Conservation (phyloP, 2,797 vertebrate genomes). For the Amblyraja radiata region DNA sequence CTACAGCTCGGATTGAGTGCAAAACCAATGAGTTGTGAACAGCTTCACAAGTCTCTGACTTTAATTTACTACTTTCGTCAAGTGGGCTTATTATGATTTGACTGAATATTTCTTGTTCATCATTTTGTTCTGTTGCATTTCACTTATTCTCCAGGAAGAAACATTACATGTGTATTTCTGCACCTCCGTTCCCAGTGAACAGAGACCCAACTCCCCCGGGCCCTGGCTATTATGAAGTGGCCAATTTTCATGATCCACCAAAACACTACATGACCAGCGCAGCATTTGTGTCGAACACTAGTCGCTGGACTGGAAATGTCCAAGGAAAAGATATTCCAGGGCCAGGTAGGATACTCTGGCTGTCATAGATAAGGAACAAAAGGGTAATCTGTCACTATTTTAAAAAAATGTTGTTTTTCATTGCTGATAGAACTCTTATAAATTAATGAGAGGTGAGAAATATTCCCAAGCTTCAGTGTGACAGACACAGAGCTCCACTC, state of each 20-base stretch:
- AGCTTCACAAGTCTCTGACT: not conserved
- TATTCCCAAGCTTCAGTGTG: too few relatives aligned
- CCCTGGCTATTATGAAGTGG: slow-evolving; percentile 61
- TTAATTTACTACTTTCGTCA: not conserved
- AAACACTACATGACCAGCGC: slow-evolving; percentile 59
- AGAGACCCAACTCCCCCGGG: slow-evolving; percentile 57
- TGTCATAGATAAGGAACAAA: not conserved
- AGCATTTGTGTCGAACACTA: slow-evolving; percentile 61
- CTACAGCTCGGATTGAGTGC: not conserved
- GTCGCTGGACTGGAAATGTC: slow-evolving; percentile 41
- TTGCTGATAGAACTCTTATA: not conserved
- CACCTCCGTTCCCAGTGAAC: slow-evolving; percentile 52
- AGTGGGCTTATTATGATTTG: not conserved
- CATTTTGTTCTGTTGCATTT: slow-evolving; percentile 38
- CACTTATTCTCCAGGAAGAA: slow-evolving; percentile 56
- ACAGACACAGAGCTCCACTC: too few relatives aligned
- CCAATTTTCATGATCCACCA: slow-evolving; percentile 40
- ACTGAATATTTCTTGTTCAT: not conserved
- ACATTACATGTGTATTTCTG: slow-evolving; percentile 53
- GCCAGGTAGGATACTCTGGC: slow-evolving; percentile 56
- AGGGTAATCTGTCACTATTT: not conserved
- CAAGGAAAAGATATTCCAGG: slow-evolving; percentile 49
- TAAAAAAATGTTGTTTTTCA: not conserved
- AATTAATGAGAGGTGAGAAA: too few relatives aligned
- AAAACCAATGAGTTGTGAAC: not conserved